Evolutionary conservation across 2,113 vertebrate genomes (phyloP).

Genomic region (Amphiprion ocellaris): DNA sequence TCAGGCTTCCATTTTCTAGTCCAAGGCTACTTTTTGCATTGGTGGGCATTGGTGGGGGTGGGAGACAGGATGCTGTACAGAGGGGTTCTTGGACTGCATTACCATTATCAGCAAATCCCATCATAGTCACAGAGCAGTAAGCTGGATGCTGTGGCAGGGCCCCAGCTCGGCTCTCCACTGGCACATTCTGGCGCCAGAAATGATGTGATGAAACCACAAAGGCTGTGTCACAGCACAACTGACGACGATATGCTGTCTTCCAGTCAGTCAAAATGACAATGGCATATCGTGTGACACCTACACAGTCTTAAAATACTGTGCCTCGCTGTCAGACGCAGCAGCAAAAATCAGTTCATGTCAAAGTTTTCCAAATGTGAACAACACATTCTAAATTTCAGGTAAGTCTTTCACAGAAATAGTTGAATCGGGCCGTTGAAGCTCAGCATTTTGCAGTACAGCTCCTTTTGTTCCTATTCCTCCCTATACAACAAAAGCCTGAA

Average conservation of each 20-base stretch:
- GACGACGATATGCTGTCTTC: slow-evolving; percentile 61
- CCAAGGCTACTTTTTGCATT: slow-evolving; percentile 55
- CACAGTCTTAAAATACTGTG: slow-evolving; percentile 51
- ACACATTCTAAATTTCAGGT: neutral
- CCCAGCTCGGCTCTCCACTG: slow-evolving; percentile 47
- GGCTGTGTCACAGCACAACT: slow-evolving; percentile 42
- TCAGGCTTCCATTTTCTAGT: slow-evolving; percentile 65
- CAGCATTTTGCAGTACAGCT: neutral
- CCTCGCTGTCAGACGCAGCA: slow-evolving; percentile 14
- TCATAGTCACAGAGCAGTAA: slow-evolving; percentile 58
- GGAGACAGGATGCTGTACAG: slow-evolving; percentile 31
- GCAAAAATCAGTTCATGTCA: slow-evolving; percentile 23
- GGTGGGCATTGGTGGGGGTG: slow-evolving; percentile 27
- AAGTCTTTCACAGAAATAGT: neutral
- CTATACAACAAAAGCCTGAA: too few species aligned
- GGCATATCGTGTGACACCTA: slow-evolving; percentile 44
- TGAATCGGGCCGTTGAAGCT: neutral
- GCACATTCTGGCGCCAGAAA: slow-evolving; percentile 62
- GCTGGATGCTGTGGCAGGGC: slow-evolving; percentile 46
- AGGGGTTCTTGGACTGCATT: slow-evolving; percentile 71
- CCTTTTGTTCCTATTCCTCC: neutral
- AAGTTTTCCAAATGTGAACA: slow-evolving; percentile 20
- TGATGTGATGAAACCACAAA: slow-evolving; percentile 68
- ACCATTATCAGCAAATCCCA: slow-evolving; percentile 80
- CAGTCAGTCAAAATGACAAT: slow-evolving; percentile 65